phyloP scores from a whole-genome alignment of 2,113 vertebrate genomes.

The Odocoileus hemionus region DNA sequence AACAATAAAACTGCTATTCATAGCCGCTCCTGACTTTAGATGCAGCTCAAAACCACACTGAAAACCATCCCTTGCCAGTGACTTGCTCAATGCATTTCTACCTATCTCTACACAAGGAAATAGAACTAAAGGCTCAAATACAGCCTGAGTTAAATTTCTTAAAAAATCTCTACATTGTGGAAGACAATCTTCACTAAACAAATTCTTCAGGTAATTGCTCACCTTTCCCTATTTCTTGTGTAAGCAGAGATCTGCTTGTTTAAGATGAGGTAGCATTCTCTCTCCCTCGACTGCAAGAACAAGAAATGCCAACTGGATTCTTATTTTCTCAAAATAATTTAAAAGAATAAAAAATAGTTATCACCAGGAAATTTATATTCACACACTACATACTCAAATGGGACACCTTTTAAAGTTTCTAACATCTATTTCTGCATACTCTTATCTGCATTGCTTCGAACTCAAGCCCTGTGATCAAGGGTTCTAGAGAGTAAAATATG shows the following conservation, averaged over 20 bases:
- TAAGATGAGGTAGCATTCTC: neutral
- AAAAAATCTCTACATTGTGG: neutral
- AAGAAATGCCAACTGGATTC: neutral
- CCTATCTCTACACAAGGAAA: neutral
- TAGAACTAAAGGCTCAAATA: neutral
- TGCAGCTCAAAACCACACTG: neutral
- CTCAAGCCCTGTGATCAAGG: neutral
- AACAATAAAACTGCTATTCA: neutral
- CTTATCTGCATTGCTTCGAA: neutral
- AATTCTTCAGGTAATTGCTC: neutral
- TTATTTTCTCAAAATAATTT: neutral
- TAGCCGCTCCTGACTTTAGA: neutral
- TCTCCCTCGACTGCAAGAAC: neutral
- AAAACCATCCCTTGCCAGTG: conserved; percentile 9
- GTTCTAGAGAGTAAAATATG: neutral
- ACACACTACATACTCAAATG: neutral
- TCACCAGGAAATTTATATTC: neutral
- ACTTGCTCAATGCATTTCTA: conserved; percentile 49
- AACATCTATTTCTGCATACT: conserved; percentile 8
- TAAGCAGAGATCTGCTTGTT: neutral
- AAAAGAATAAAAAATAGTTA: neutral
- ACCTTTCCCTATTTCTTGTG: neutral
- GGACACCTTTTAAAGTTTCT: conserved; percentile 5
- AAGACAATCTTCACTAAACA: neutral
- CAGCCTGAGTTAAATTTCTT: neutral